Base-by-base conservation (phyloP, 2,113 vertebrate genomes). In the Romanogobio albipinnatus region DNA sequence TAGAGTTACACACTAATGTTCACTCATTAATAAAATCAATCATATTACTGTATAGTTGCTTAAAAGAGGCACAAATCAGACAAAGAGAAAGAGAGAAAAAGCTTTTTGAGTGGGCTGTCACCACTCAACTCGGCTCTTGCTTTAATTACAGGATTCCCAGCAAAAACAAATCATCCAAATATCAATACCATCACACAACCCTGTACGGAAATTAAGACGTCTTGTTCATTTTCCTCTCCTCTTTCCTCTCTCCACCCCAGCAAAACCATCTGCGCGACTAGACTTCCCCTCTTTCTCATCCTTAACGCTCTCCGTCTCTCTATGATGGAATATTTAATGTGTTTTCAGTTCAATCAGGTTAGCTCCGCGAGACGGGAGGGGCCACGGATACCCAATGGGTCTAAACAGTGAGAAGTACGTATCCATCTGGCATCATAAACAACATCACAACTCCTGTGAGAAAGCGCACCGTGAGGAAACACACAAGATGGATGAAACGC, bases 251-350 rank as follows among this genome's bases (percentile, higher is more conserved):
- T 75, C 68, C 24, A 26, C 47, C n/a, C 9, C 24, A 59, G 47
- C n/a, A 64, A 61, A 64, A 58, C 29, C 76, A 84, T 85, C 45
- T 47, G n/a, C 24, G 15, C 45, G 43, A 62, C 58, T 47, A 33
- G 58, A 62, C 77, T 49, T 47, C 19, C 29, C 77, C 29, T 74
- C 61, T 84, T 59, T 70, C 76, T 76, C 62, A 58, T 83, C 5
- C 45, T 29, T 61, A 17, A 47, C 43, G 70, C 58, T 73, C 64
- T 39, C 73, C 45, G 17, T 80, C 66, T 76, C 56, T 80, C 5
- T 33, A 8, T 79, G 76, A 80, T 85, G 64, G 66, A 85, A 90
- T 71, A 87, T 70, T 86, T 91, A 85, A 87, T 86, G 84, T 49
- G 53, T 71, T 79, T 79, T 78, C 84, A 59, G 49, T 45, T 85